Evolutionary conservation across 30 jellyfish, hydroid and myxozoan genomes (phyloP), one percentile per base, ranked within the genome.

Genomic region (Chrysaora quinquecirrha): DNA sequence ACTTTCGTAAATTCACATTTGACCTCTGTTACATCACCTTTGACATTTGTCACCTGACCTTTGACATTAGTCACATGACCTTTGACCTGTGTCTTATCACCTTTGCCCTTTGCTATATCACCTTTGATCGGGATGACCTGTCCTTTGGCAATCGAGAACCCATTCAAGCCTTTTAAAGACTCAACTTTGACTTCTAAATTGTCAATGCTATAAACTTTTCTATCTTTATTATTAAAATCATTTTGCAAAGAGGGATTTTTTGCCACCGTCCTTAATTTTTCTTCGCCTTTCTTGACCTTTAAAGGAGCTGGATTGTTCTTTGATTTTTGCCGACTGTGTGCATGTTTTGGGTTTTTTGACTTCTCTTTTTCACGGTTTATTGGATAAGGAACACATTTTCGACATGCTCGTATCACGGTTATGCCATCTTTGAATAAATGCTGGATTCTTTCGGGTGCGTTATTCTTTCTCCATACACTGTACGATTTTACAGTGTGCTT

Each of bases 331-430:
- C 18, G 19, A 20, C 12, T 18, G 58, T 28, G 14, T 3, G 54
- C 54, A 19, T 52, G 12, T 19, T 52, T 52, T 19, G 25, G 6
- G 9, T 20, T 32, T 27, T 29, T 46, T 19, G 30, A 31, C 14
- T 80, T 65, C 60, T 68, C 60, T 70, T 64, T 49, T 30, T 80
- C 83, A 7, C 89, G 80, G 32, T 30, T 48, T 27, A 80, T 23
- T 1, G 90, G 93, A 58, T 83, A 83, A 1, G 93, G 93, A 30
- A 83, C 93, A 47, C 93, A 83, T 64, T 62, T 56, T n/a, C 93
- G 80, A 33, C 93, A 83, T 0, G 93, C 93, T 0, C 93, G 79
- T n/a, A 83, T 71, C 21, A 71, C 28, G 0, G 86, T 50, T 22
- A 83, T 83, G 19, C 86, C 93, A 43, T 72, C 86, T 56, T 71